Evolutionary conservation across 64 coral and sea anemone species (phyloP).

Genomic region (Porites australiensis): DNA sequence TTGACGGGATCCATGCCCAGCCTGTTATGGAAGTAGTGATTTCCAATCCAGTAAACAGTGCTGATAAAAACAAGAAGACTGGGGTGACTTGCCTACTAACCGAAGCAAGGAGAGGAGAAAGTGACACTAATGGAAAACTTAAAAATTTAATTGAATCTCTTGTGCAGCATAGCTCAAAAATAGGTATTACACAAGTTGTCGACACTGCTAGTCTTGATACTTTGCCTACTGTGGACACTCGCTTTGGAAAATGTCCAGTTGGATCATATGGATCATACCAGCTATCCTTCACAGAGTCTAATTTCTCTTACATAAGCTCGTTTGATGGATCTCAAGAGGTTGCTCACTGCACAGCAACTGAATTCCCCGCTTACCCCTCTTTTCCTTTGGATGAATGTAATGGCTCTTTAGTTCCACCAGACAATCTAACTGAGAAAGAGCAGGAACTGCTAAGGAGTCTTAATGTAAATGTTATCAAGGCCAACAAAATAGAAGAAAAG

Average conservation of each 20-base stretch:
- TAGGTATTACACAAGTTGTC: conserved; percentile 59
- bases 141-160: conserved; percentile 53
- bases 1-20: conserved; percentile 52
- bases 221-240: conserved; percentile 47
- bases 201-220: conserved; percentile 1
- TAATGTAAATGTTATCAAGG: conserved; percentile 26
- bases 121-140: not conserved
- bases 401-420: conserved; percentile 26
- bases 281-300: conserved; percentile 60
- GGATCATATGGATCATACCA: conserved; percentile 87
- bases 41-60: conserved; percentile 48
- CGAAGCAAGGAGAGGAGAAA: conserved; percentile 58
- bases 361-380: conserved; percentile 45
- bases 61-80: conserved; percentile 50
- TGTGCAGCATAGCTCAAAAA: conserved; percentile 46
- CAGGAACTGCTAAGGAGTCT: conserved; percentile 46
- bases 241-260: conserved; percentile 69
- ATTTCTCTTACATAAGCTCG: conserved; percentile 37
- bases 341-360: conserved; percentile 9
- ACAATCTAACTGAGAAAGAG: conserved; percentile 52
- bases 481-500: conserved; percentile 64
- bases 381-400: conserved; percentile 46
- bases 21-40: conserved; percentile 79
- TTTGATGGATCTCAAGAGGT: conserved; percentile 37
- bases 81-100: conserved; percentile 47